Evolutionary conservation across 2,888 invertebrate genomes (phyloP), one percentile per base, ranked within the genome.

Genomic region (Acanthoscelides obtectus): DNA sequence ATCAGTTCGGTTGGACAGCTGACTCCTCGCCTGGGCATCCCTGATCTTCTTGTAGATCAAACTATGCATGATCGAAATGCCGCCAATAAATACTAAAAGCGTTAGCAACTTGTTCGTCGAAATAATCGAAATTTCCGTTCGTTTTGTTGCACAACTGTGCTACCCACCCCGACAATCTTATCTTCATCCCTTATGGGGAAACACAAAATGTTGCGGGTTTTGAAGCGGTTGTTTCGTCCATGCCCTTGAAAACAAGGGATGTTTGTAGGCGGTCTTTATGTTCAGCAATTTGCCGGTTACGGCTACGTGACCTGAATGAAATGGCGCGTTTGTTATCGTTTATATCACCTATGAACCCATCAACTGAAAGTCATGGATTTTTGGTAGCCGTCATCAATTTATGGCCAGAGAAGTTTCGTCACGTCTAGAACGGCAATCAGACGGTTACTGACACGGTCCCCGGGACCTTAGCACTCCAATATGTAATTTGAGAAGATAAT

Each of bases 41-140:
- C 91, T 89, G 72, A 94, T 90, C 83, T 91, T 92, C 85, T 92
- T 91, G 84, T 93, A 94, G 70, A 91, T 88, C 66, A 92, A 86
- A 27, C 91, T 89, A 83, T 94, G 93, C 86, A 91, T 91, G 80
- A 95, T 92, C 75, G 93, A 92, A 72, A 94, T 89, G 20, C 94
- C 94, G 81, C n/a, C 94, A 94, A 84, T 93, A 94, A 75, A 93
- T 90, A 80, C 93, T 92, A 84, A 94, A 94, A 0, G 93, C 91
- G 27, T 90, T 88, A 0, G 93, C 92, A 81, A 93, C 89, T 82
- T 94, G 93, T 81, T 94, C 93, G 79, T 95, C 95, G 84, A 91
- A 91, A 0, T 87, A 87, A 72, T 92, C 91, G 82, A 94, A 95
- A 84, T 90, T 89, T 6, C 91, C 90, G 21, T 90, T 89, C 70